Base-by-base conservation (phyloP, 2,797 vertebrate genomes). In the Myotis daubentonii region DNA sequence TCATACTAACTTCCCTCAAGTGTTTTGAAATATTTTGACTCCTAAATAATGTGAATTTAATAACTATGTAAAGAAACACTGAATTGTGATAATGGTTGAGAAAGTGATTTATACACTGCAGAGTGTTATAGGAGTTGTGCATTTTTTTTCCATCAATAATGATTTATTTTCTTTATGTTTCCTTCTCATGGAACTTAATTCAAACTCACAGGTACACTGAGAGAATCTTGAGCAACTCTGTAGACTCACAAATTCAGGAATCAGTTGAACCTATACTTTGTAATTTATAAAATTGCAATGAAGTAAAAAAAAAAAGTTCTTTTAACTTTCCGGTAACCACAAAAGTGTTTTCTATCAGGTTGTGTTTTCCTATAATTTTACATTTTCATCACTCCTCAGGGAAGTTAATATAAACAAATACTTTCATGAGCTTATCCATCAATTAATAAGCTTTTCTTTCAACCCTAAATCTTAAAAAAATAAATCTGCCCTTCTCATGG, bases 1-100 rank as follows among this genome's bases (percentile, higher is more conserved):
- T 93, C 87, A 88, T 20, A 60, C 44, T 51, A 83, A 91, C 51
- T 66, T 68, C 38, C 68, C 84, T 74, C 20, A 51, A 81, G 19
- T 75, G 10, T 72, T 95, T 55, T 71, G 66, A 96, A 95, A 80
- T 95, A 57, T 91, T 95, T 83, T 95, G 80, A 93, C 53, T 93
- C 23, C 20, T 72, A 76, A 93, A 76, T 65, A 89, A 80, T 68
- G 38, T 51, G 62, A 75, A 53, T 93, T 91, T 51, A 89, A 91
- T 30, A 89, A 89, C 71, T 62, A 36, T 65, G 62, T 74, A 74
- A 78, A 92, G 72, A 94, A 93, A 72, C 4, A 60, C 25, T 66
- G 65, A 60, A 30, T 36, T 82, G 38, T 89, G 65, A 75, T 65
- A 81, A 90, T 16, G 57, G 5, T 51, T 75, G 70, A 80, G 13